Conservation (phyloP, 1,140 invertebrate genomes). For the Dendroctonus ponderosae region DNA sequence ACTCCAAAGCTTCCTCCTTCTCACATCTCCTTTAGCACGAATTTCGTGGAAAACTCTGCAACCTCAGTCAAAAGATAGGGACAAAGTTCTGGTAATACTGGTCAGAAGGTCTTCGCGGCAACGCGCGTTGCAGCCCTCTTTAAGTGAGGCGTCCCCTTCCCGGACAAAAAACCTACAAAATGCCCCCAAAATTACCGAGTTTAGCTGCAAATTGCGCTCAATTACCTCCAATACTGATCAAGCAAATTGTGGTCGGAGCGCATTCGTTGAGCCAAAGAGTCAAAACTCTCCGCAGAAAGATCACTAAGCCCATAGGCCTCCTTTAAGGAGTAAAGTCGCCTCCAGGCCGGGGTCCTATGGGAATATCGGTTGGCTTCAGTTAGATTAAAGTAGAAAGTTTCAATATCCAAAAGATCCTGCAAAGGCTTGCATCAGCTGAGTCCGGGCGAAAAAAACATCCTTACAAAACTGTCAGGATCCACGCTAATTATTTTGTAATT, state of each 20-base stretch:
- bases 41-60: neutral
- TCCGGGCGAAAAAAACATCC: constrained; percentile 37
- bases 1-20: neutral
- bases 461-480: constrained; percentile 61
- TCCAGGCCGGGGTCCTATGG: constrained; percentile 51
- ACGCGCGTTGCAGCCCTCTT: constrained; percentile 27
- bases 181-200: neutral
- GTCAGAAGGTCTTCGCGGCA: constrained; percentile 22
- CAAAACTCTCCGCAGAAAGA: constrained; percentile 52
- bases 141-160: constrained; percentile 28
- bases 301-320: constrained; percentile 60
- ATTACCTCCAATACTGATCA: constrained; percentile 37
- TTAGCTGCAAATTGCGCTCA: neutral
- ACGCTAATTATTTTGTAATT: constrained; percentile 76
- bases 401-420: constrained; percentile 57
- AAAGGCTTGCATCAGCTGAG: neutral
- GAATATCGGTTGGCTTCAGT: constrained; percentile 56
- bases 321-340: constrained; percentile 54
- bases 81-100: constrained; percentile 26
- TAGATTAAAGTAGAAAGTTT: constrained; percentile 64
- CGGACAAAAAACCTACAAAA: constrained; percentile 33
- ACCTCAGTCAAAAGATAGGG: constrained; percentile 3
- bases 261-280: constrained; percentile 55
- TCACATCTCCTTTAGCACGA: neutral
- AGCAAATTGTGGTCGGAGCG: constrained; percentile 21